phyloP scores from a whole-genome alignment of 2,888 invertebrate species.

The Anagyrus pseudococci region DNA sequence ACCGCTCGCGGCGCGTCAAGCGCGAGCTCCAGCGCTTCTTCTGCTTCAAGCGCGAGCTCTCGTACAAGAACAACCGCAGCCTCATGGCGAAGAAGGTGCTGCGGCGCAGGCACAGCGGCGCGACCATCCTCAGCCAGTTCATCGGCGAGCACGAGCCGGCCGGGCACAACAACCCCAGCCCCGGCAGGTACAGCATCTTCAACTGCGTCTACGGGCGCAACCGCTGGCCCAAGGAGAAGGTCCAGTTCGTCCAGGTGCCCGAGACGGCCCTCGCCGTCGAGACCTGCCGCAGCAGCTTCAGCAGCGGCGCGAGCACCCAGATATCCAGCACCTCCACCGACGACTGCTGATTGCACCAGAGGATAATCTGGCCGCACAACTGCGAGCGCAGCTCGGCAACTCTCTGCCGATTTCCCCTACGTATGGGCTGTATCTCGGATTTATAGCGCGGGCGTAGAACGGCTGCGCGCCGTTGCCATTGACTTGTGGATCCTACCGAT shows the following conservation, averaged over 20 bases:
- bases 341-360: constrained; percentile 51
- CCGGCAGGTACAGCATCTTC: constrained; percentile 56
- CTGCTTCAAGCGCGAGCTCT: constrained; percentile 57
- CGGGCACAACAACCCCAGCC: constrained; percentile 44
- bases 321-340: constrained; percentile 70
- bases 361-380: no score
- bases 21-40: constrained; percentile 66
- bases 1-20: constrained; percentile 74
- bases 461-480: no score
- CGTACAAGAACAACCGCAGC: constrained; percentile 59
- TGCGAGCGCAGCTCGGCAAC: no score
- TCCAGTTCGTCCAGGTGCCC: constrained; percentile 65
- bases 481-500: no score
- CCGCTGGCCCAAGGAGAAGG: constrained; percentile 60
- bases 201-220: constrained; percentile 57
- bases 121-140: constrained; percentile 37
- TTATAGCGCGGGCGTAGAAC: no score
- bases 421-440: no score
- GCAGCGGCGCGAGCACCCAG: constrained; percentile 70
- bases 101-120: constrained; percentile 54
- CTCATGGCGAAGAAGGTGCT: constrained; percentile 63
- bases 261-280: constrained; percentile 67
- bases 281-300: constrained; percentile 69
- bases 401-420: no score
- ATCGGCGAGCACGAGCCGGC: constrained; percentile 11